A percentile compares a stretch with the other conserved stretches of the same genome.
Conservation (phyloP, 1,140 invertebrate genomes). For the Venustaconcha ellipsiformis region DNA sequence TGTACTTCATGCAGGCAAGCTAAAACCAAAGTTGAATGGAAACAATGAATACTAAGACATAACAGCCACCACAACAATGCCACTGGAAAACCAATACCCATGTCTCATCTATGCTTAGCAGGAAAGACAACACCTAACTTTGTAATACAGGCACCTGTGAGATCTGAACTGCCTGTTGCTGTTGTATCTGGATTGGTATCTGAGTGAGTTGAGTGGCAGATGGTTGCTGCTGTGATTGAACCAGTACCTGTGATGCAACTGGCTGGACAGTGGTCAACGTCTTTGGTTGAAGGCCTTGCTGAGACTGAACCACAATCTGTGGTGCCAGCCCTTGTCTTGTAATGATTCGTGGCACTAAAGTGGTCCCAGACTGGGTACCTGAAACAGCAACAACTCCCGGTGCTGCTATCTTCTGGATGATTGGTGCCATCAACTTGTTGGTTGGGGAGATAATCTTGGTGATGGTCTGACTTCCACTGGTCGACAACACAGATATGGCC, state of each 20-base stretch:
- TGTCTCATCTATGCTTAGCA: too few relatives aligned
- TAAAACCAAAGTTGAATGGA: too few relatives aligned
- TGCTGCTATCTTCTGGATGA: slow-evolving; percentile 22
- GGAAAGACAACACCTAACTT: too few relatives aligned
- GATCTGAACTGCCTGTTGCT: too few relatives aligned
- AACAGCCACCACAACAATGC: too few relatives aligned
- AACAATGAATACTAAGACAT: too few relatives aligned
- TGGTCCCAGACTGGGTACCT: not conserved
- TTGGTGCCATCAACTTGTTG: slow-evolving; percentile 4
- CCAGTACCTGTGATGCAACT: not conserved
- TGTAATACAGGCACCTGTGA: too few relatives aligned
- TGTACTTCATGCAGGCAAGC: too few relatives aligned
- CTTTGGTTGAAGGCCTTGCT: not conserved
- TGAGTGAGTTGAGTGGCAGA: too few relatives aligned
- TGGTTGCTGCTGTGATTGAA: slow-evolving; percentile 1
- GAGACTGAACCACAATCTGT: slow-evolving; percentile 13
- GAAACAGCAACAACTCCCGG: slow-evolving; percentile 12
- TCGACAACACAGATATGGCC: slow-evolving; percentile 17
- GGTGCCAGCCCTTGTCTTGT: slow-evolving; percentile 15
- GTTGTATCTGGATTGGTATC: too few relatives aligned
- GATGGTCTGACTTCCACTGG: slow-evolving; percentile 17
- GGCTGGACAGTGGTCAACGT: not conserved
- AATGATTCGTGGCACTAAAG: slow-evolving; percentile 18
- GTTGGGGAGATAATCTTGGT: slow-evolving; percentile 23
- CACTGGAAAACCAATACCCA: too few relatives aligned